These are phyloP conservation scores for Leptobrachium ailaonicum DNA, from an alignment of 2,113 vertebrate species.

Conservation along the genomic window DNA sequence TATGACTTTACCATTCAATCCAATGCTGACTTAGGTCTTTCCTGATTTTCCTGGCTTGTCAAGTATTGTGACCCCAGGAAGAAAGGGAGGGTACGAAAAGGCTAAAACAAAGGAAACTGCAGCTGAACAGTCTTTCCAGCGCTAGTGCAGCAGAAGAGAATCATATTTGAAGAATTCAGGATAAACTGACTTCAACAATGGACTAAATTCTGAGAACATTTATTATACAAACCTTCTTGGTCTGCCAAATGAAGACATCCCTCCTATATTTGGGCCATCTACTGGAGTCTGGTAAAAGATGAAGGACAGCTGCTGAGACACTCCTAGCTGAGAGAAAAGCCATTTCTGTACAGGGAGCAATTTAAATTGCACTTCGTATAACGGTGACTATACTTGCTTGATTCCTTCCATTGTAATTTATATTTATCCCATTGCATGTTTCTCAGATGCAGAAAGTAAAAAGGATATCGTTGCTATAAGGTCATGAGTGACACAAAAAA, in stretches of 20 bases:
- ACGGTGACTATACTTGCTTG: too few relatives aligned
- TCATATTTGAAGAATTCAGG: background rate
- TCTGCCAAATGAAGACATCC: background rate
- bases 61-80: slow-evolving; percentile 28
- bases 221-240: background rate
- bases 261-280: background rate
- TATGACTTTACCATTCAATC: background rate
- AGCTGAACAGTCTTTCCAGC: slow-evolving; percentile 37
- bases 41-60: background rate
- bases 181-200: background rate
- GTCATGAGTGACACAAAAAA: too few relatives aligned
- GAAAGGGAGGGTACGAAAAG: slow-evolving; percentile 36
- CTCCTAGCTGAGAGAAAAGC: too few relatives aligned
- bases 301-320: background rate
- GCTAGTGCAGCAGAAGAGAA: slow-evolving; percentile 10
- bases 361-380: too few relatives aligned
- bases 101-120: slow-evolving; percentile 37
- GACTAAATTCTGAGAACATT: background rate
- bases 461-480: too few relatives aligned
- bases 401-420: too few relatives aligned
- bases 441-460: too few relatives aligned
- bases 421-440: too few relatives aligned
- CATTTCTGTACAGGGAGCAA: too few relatives aligned
- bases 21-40: background rate
- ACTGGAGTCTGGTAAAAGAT: background rate